Conservation (phyloP, 2,888 invertebrate genomes). For the Liposcelis brunnea region DNA sequence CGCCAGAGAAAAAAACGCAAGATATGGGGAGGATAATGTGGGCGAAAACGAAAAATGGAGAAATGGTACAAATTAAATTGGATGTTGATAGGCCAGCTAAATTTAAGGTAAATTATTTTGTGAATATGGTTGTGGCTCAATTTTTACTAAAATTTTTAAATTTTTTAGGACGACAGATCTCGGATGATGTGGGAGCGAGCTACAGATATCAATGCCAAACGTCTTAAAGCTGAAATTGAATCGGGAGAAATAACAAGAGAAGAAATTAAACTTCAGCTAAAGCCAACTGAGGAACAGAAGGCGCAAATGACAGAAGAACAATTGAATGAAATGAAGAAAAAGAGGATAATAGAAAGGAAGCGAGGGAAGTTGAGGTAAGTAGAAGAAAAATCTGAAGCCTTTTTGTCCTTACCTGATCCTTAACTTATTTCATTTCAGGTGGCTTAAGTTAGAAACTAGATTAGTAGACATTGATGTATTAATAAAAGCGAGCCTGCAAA, state of each 20-base stretch:
- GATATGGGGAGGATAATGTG: slow-evolving; percentile 16
- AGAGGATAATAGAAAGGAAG: slow-evolving; percentile 14
- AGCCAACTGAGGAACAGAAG: slow-evolving; percentile 30
- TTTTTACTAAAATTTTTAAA: background rate
- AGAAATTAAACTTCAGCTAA: slow-evolving; percentile 36
- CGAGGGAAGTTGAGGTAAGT: slow-evolving; percentile 13
- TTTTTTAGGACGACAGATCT: slow-evolving; percentile 39
- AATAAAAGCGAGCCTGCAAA: slow-evolving; percentile 45
- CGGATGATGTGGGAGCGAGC: slow-evolving; percentile 46
- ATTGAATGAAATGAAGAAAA: slow-evolving; percentile 14
- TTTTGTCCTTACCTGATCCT: no score
- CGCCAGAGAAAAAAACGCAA: slow-evolving; percentile 15
- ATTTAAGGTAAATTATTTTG: slow-evolving; percentile 9
- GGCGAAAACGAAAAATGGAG: slow-evolving; percentile 37
- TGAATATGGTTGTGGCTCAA: background rate
- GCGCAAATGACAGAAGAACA: slow-evolving; percentile 36
- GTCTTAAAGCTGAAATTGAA: slow-evolving; percentile 32
- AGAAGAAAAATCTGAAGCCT: slow-evolving; percentile 5
- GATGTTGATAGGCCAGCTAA: slow-evolving; percentile 38
- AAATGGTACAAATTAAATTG: slow-evolving; percentile 47
- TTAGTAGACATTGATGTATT: slow-evolving; percentile 45
- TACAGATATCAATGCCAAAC: slow-evolving; percentile 40
- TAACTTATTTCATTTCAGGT: slow-evolving; percentile 25
- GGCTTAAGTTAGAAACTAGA: slow-evolving; percentile 45
- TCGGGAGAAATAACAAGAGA: slow-evolving; percentile 38